Percentiles rank a stretch among this genome's conserved stretches.
Evolutionary conservation across 2,113 vertebrate species (phyloP).

Genomic region (Engystomops pustulosus): DNA sequence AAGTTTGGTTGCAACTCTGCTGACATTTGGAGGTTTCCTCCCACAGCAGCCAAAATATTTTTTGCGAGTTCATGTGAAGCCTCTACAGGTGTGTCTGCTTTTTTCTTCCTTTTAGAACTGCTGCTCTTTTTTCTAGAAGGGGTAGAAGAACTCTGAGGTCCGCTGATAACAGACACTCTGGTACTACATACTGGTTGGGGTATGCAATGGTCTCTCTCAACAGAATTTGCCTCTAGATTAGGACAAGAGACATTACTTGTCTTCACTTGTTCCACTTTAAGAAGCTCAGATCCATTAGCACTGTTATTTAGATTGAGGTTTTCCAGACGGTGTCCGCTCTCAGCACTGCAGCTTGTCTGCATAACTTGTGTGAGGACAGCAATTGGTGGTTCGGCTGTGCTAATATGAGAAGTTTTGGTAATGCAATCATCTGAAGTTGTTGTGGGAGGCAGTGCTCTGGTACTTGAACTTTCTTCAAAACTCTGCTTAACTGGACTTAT

Average conservation of each 20-base stretch:
- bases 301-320: conserved; percentile 21
- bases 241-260: conserved; percentile 71
- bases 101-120: conserved; percentile 78
- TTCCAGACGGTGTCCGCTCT: background rate
- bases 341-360: conserved; percentile 68
- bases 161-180: conserved; percentile 77
- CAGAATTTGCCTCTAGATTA: conserved; percentile 70
- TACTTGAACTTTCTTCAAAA: conserved; percentile 72
- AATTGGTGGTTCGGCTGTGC: conserved; percentile 66
- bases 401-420: conserved; percentile 66
- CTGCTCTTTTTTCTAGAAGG: conserved; percentile 73
- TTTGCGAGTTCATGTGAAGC: conserved; percentile 68
- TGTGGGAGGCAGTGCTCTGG: background rate
- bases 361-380: conserved; percentile 65
- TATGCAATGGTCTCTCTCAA: conserved; percentile 57
- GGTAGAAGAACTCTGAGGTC: conserved; percentile 69
- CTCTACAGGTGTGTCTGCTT: conserved; percentile 63
- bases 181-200: conserved; percentile 62
- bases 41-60: conserved; percentile 65
- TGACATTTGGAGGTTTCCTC: conserved; percentile 66
- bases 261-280: conserved; percentile 72
- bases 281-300: conserved; percentile 68
- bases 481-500: conserved; percentile 83
- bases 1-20: conserved; percentile 70
- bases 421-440: conserved; percentile 60